Conservation (phyloP, 1,140 invertebrate genomes). For the Temnothorax longispinosus region DNA sequence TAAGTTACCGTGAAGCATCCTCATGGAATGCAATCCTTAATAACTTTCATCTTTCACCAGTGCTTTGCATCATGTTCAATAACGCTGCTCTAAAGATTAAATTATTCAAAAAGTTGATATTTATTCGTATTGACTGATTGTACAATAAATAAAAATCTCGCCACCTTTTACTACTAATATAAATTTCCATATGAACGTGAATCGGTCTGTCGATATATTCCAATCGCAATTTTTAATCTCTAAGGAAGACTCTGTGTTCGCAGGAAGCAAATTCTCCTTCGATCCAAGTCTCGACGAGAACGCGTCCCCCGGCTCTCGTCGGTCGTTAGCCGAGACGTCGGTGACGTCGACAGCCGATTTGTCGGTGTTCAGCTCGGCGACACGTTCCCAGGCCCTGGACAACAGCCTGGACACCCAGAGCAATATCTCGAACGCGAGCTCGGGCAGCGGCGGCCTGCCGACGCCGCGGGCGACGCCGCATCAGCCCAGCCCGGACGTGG, state of each 20-base stretch:
- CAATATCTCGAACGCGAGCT: constrained; percentile 89
- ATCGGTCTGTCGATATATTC: not conserved
- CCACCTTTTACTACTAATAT: not conserved
- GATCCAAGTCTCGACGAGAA: constrained; percentile 90
- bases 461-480: constrained; percentile 89
- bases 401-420: constrained; percentile 92
- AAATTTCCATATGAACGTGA: not conserved
- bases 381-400: constrained; percentile 90
- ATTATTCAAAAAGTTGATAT: not conserved
- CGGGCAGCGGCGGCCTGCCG: constrained; percentile 88
- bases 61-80: not conserved
- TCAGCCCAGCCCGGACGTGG: constrained; percentile 89
- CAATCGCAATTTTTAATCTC: not conserved
- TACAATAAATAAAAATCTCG: not conserved
- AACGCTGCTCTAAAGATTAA: not conserved
- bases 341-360: constrained; percentile 93
- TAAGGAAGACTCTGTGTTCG: constrained; percentile 55
- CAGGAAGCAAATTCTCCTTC: constrained; percentile 89
- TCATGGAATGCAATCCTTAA: not conserved
- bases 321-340: constrained; percentile 93
- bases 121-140: not conserved
- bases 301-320: constrained; percentile 89
- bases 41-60: not conserved
- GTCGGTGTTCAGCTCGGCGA: constrained; percentile 91
- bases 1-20: not conserved